Conservation (phyloP, 1,140 invertebrate genomes). For the Bradysia coprophila region DNA sequence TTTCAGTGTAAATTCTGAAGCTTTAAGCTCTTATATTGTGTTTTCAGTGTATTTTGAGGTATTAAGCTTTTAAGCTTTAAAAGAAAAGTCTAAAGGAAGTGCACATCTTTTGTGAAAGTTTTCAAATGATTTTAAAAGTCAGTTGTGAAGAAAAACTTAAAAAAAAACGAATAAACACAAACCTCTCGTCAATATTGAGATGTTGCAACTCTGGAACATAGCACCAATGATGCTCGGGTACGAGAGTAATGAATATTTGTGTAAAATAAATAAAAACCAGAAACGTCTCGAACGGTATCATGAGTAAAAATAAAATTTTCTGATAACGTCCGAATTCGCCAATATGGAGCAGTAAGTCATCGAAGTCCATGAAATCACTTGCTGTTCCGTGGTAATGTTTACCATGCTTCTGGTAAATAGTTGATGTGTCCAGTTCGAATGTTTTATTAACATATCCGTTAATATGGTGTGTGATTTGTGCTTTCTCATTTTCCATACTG, state of each 20-base stretch:
- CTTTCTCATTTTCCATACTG: too few relatives aligned
- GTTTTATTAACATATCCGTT: too few relatives aligned
- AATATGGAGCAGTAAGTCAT: slow-evolving; percentile 62
- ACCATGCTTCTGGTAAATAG: too few relatives aligned
- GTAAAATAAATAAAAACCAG: slow-evolving; percentile 73
- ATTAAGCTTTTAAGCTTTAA: too few relatives aligned
- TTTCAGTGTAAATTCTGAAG: too few relatives aligned
- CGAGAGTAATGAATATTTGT: slow-evolving; percentile 67
- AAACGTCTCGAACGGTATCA: slow-evolving; percentile 71
- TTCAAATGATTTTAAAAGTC: too few relatives aligned
- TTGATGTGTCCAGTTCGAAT: too few relatives aligned
- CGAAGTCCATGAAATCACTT: slow-evolving; percentile 58
- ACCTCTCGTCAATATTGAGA: slow-evolving; percentile 47
- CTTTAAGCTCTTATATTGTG: too few relatives aligned
- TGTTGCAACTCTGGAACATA: slow-evolving; percentile 42
- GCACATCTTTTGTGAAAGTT: too few relatives aligned
- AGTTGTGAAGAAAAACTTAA: neutral
- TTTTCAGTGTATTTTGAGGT: too few relatives aligned
- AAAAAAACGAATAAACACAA: slow-evolving; percentile 31
- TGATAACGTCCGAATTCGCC: slow-evolving; percentile 82
- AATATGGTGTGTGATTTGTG: too few relatives aligned
- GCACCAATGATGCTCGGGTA: slow-evolving; percentile 65
- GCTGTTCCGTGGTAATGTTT: too few relatives aligned
- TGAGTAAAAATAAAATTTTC: slow-evolving; percentile 59
- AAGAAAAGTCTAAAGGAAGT: neutral